Base-by-base conservation (phyloP, 2,888 invertebrate genomes). In the Embidobia sp. region DNA sequence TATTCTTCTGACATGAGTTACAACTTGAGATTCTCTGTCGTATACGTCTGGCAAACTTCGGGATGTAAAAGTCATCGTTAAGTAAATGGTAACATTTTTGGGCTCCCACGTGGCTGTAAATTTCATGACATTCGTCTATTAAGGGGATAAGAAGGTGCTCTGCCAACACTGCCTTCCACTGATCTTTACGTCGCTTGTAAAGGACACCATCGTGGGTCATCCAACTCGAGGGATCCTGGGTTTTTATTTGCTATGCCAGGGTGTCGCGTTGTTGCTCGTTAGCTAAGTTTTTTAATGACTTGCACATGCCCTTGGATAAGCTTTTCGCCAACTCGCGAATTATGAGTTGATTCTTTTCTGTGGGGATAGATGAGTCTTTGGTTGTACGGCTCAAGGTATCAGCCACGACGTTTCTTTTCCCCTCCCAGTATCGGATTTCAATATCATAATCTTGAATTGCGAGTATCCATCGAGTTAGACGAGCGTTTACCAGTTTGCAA, bases 321-420 rank as follows among this genome's bases (percentile, higher is more conserved):
- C n/a, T n/a, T n/a, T n/a, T n/a, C n/a, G n/a, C n/a, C n/a, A n/a
- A n/a, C n/a, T n/a, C n/a, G n/a, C n/a, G n/a, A n/a, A n/a, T n/a
- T n/a, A n/a, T n/a, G n/a, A n/a, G n/a, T n/a, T n/a, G n/a, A n/a
- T n/a, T n/a, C n/a, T n/a, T n/a, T n/a, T n/a, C n/a, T n/a, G n/a
- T n/a, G n/a, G n/a, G n/a, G n/a, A n/a, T n/a, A n/a, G n/a, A n/a
- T n/a, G n/a, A n/a, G n/a, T 22, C 22, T 22, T 22, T n/a, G n/a
- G n/a, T n/a, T n/a, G n/a, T n/a, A n/a, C n/a, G n/a, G 1, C 85
- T 84, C 3, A 84, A 35, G 0, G 77, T 46, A 40, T 86, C 83
- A 0, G 82, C 82, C 5, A 76, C 78, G 0, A 79, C 42, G 37
- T 84, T 84, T 4, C 82, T 66, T 0, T 7, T 48, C 0, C 85